Percentiles rank a stretch among this genome's conserved stretches.
These are phyloP conservation scores for Taphrorychus bicolor DNA, from an alignment of 2,888 invertebrate genomes.

Conservation along the genomic window DNA sequence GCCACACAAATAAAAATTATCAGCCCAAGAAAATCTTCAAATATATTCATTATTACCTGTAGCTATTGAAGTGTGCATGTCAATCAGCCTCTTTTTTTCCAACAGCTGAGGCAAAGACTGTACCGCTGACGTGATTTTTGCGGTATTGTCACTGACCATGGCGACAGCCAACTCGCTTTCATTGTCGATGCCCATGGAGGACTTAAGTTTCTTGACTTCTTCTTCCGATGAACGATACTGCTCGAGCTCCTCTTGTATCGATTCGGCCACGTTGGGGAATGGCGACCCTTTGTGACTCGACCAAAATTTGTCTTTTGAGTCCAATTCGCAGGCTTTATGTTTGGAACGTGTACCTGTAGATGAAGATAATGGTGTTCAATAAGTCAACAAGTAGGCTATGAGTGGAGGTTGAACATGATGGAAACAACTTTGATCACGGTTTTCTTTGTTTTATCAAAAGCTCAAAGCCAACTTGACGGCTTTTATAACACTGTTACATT, in stretches of 20 bases:
- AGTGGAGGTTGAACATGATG: too few relatives aligned
- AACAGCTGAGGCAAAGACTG: constrained; percentile 95
- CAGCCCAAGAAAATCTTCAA: neutral
- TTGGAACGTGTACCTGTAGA: constrained; percentile 72
- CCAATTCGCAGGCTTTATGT: constrained; percentile 88
- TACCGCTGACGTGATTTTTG: constrained; percentile 92
- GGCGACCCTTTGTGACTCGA: constrained; percentile 91
- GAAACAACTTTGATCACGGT: too few relatives aligned
- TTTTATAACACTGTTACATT: too few relatives aligned
- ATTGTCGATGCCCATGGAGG: constrained; percentile 91
- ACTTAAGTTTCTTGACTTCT: constrained; percentile 94
- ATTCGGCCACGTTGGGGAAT: constrained; percentile 95
- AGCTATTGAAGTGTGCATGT: constrained; percentile 98
- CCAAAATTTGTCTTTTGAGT: constrained; percentile 92
- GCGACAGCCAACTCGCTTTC: constrained; percentile 86
- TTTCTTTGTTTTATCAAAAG: too few relatives aligned
- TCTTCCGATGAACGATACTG: constrained; percentile 90
- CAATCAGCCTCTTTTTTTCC: constrained; percentile 96
- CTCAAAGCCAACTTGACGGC: too few relatives aligned
- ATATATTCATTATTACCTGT: constrained; percentile 68
- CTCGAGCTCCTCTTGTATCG: constrained; percentile 97
- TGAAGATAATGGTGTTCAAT: neutral
- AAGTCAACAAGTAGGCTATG: neutral
- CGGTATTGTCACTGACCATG: constrained; percentile 91
- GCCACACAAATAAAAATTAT: constrained; percentile 38